These are phyloP conservation scores for Aporrectodea caliginosa DNA, from an alignment of 1,140 invertebrate genomes.

Conservation along the genomic window DNA sequence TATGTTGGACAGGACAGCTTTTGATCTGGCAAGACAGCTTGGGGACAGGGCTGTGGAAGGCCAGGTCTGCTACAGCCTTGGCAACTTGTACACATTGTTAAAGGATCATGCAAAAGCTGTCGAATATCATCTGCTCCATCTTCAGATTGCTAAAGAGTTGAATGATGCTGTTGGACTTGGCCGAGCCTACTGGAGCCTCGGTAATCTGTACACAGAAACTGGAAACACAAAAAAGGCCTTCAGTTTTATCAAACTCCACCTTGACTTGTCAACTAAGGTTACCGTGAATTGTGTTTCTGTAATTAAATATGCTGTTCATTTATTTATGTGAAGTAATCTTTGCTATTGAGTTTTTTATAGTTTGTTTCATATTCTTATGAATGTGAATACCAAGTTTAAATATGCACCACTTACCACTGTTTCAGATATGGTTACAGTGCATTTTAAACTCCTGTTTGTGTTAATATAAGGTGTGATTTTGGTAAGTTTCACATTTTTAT, in stretches of 20 bases:
- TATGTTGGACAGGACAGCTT: constrained; percentile 5
- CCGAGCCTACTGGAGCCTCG: constrained; percentile 60
- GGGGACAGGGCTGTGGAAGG: constrained; percentile 89
- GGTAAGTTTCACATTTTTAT: too few species aligned
- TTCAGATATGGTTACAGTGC: neutral
- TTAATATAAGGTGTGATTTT: neutral
- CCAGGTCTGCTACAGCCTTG: constrained; percentile 93
- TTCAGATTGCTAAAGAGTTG: constrained; percentile 73
- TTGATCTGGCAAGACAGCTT: constrained; percentile 41
- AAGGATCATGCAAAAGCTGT: constrained; percentile 81
- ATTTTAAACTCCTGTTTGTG: neutral
- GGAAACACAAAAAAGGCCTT: constrained; percentile 88
- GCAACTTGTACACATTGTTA: constrained; percentile 93
- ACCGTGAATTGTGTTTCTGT: neutral
- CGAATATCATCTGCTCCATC: constrained; percentile 87
- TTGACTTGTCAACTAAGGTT: constrained; percentile 86
- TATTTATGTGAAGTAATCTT: neutral
- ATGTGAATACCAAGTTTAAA: too few species aligned
- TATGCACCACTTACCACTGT: neutral
- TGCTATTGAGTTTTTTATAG: neutral
- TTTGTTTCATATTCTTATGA: too few species aligned
- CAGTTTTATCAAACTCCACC: constrained; percentile 81
- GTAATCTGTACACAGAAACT: constrained; percentile 87
- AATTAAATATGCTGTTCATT: neutral
- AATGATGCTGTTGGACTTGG: constrained; percentile 47